A percentile compares a stretch with the other conserved stretches of the same genome.
Conservation (phyloP, 2,888 invertebrate genomes). For the Oscheius sp. region DNA sequence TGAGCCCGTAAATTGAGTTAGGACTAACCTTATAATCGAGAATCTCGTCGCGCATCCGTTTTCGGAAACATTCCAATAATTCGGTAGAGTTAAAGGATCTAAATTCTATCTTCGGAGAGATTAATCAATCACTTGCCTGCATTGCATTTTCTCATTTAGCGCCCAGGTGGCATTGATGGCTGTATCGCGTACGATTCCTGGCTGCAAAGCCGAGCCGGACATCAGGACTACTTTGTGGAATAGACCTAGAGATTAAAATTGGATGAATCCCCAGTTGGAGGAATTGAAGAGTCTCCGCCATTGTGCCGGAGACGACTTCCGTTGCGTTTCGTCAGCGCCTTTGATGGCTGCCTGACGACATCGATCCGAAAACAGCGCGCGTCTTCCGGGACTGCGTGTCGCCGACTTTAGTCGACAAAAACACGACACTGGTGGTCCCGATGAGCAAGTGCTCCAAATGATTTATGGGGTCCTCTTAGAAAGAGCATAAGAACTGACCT, state of each 20-base stretch:
- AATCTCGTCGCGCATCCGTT: slow-evolving; percentile 64
- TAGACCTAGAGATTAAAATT: slow-evolving; percentile 49
- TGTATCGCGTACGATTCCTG: slow-evolving; percentile 67
- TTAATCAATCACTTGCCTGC: slow-evolving; percentile 35
- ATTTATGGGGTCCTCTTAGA: background rate
- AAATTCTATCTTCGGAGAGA: slow-evolving; percentile 7
- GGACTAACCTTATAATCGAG: slow-evolving; percentile 58
- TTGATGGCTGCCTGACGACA: slow-evolving; percentile 26
- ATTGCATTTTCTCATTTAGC: slow-evolving; percentile 59
- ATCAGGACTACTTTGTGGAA: slow-evolving; percentile 68
- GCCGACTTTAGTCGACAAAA: slow-evolving; percentile 16
- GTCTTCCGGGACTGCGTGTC: slow-evolving; percentile 18
- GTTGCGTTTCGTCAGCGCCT: slow-evolving; percentile 29
- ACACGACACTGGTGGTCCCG: slow-evolving; percentile 11
- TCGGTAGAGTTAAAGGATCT: slow-evolving; percentile 68
- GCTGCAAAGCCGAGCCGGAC: slow-evolving; percentile 69
- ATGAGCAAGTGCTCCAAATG: slow-evolving; percentile 6
- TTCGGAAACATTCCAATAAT: slow-evolving; percentile 67
- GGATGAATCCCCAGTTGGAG: background rate
- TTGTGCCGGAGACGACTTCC: slow-evolving; percentile 15
- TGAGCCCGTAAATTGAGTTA: background rate
- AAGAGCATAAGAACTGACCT: slow-evolving; percentile 35
- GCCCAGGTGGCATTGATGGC: slow-evolving; percentile 70
- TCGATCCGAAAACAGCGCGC: slow-evolving; percentile 25
- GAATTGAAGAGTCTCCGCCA: background rate